Base-by-base conservation (phyloP, 2,113 vertebrate species). In the Ramphastos sulfuratus region DNA sequence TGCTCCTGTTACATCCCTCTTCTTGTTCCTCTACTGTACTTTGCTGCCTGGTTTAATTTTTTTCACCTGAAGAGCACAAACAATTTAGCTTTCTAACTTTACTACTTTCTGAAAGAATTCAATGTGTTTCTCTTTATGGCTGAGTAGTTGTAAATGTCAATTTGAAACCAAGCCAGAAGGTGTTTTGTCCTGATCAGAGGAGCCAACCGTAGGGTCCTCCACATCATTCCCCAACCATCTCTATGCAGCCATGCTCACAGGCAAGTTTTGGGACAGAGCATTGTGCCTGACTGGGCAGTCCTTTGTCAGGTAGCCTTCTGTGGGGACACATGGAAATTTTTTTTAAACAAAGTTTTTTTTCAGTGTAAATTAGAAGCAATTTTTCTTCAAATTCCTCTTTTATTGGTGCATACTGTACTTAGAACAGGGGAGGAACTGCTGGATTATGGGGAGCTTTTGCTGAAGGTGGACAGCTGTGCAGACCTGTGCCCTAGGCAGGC, bases 401-500 rank as follows among this genome's bases (percentile, higher is more conserved):
- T 56, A 13, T 54, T 24, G 48, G 17, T 70, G 44, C 1, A 2
- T 44, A 48, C 10, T 58, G 33, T 44, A 31, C 75, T 65, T 75
- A 69, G 74, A 65, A 74, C 17, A 74, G 24, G 33, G 74, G 52
- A 83, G 27, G 21, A 58, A 30, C 44, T 28, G 50, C 30, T 61
- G 8, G 44, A 8, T 30, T 46, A 17, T 46, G 16, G 52, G 54
- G 17, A 54, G 56, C 44, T 35, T 73, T 31, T 35, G 44, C 44
- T 0, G 1, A 27, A 55, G 33, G 52, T 0, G 3, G 25, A 9
- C 0, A 6, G 1, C 2, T 1, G 0, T 25, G 60, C 15, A 19
- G 60, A 18, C 9, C 50, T 23, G 48, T 28, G 67, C 37, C 17
- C 20, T 8, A 17, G 27, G 12, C 23, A 19, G 14, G 8, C 50